Conservation (phyloP, 1,140 invertebrate species). For the Heliconius eleuchia region DNA sequence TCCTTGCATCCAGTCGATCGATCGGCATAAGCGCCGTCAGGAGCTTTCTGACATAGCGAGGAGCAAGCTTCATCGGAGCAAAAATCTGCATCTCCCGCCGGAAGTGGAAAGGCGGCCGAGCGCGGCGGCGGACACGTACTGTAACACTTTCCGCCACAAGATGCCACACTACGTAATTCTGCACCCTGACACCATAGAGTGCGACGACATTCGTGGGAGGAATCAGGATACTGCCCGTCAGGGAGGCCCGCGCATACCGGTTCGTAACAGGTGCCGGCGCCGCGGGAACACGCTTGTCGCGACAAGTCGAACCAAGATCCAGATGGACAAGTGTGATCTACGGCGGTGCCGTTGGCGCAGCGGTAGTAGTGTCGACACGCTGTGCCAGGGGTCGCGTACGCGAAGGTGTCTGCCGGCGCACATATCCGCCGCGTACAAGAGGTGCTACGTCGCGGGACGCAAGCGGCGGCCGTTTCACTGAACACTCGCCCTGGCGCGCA, state of each 20-base stretch:
- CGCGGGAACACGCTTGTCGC: conserved; percentile 68
- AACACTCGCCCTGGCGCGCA: conserved; percentile 66
- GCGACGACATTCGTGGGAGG: conserved; percentile 68
- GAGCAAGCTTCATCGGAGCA: conserved; percentile 71
- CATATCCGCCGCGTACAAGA: conserved; percentile 67
- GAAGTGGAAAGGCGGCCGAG: conserved; percentile 58
- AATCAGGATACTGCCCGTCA: conserved; percentile 69
- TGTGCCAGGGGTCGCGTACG: conserved; percentile 81
- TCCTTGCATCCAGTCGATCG: conserved; percentile 81
- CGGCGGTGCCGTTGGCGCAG: conserved; percentile 76
- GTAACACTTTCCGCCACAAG: conserved; percentile 56
- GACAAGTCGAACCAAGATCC: conserved; percentile 82
- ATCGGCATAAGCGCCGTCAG: conserved; percentile 83
- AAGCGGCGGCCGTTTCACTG: conserved; percentile 65
- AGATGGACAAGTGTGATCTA: conserved; percentile 68
- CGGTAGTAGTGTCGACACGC: conserved; percentile 79
- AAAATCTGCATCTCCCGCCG: conserved; percentile 68
- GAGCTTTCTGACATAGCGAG: conserved; percentile 70
- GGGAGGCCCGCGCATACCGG: conserved; percentile 67
- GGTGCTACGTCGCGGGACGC: conserved; percentile 57
- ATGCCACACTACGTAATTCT: conserved; percentile 54
- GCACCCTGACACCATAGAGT: conserved; percentile 55
- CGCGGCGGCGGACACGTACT: conserved; percentile 59
- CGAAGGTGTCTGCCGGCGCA: conserved; percentile 55
- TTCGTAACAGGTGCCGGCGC: conserved; percentile 74